Evolutionary conservation across 2,888 invertebrate species (phyloP), one percentile per base, ranked within the genome.

Genomic region (Lomographa bimaculata): DNA sequence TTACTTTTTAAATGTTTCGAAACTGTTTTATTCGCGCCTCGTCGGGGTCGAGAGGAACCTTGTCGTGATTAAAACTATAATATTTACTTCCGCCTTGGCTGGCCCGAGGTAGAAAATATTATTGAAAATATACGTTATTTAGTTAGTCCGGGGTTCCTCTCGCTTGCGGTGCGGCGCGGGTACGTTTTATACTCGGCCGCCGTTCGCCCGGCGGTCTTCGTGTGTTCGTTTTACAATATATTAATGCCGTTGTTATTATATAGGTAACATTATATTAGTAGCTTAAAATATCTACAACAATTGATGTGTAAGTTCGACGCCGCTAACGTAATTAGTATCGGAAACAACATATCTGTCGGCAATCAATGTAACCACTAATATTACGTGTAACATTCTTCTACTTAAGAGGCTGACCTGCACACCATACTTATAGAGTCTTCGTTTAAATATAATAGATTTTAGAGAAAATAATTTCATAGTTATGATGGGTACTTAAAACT

Each of bases 191-290:
- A 49, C 37, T 42, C 43, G 42, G 44, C 40, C 34, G 37, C 21
- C 43, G 42, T 42, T 37, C 34, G 37, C 21, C 6, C 17, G 12
- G 28, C 36, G 30, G 44, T 27, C 24, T 7, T 21, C 17, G 39
- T 46, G 46, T 53, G 45, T 46, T 52, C 47, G 45, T 32, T 47
- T 39, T 53, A 53, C 49, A 51, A 36, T 40, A 37, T 42, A 43
- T 28, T 29, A 29, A 29, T 16, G 27, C 29, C 30, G 35, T 28
- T 42, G 32, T 32, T 36, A 10, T 34, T 14, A 35, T 32, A 9
- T 42, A 43, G 32, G 36, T 27, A 28, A 43, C 25, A 21, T 20
- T 29, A 18, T 33, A 26, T 20, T 30, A 29, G 10, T 33, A 26
- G 32, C n/a, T 11, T 23, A 27, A n/a, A n/a, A n/a, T n/a, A 18